A percentile compares a stretch with the other conserved stretches of the same genome.
phyloP scores from a whole-genome alignment of 2,113 vertebrate genomes.

The Brachypodius melanocephalos region DNA sequence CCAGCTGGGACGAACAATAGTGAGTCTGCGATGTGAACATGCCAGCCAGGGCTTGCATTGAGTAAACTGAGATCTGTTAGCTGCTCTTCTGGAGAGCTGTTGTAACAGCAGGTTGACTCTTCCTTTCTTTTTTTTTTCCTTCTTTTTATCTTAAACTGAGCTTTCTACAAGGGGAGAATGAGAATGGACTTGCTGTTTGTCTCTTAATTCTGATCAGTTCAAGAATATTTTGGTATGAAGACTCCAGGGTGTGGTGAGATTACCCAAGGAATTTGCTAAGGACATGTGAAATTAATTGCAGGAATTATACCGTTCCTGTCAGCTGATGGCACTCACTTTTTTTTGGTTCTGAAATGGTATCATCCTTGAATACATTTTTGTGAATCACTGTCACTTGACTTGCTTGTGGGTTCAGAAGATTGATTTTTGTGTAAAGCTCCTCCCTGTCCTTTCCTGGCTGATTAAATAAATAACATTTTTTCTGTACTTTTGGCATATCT shows the following conservation, averaged over 20 bases:
- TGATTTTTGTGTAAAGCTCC: background rate
- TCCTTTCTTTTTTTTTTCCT: background rate
- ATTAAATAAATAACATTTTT: slow-evolving; percentile 20
- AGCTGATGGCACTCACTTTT: background rate
- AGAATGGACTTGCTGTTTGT: background rate
- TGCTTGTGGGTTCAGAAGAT: background rate
- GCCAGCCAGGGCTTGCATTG: background rate
- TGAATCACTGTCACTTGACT: background rate
- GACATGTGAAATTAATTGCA: background rate
- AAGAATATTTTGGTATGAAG: background rate
- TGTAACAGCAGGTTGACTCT: background rate
- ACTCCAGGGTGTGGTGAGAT: background rate
- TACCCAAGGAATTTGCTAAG: background rate
- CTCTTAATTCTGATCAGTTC: background rate
- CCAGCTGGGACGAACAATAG: background rate
- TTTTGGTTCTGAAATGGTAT: background rate
- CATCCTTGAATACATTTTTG: background rate
- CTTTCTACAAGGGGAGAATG: background rate
- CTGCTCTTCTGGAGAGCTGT: background rate
- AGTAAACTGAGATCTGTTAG: background rate
- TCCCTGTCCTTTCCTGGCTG: background rate
- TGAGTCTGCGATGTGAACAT: background rate
- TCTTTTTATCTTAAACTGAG: background rate
- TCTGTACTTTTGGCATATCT: slow-evolving; percentile 16
- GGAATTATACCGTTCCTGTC: background rate